Percentiles rank a stretch among this genome's conserved stretches.
These are phyloP conservation scores for Zingel zingel DNA, from an alignment of 2,113 vertebrate species.

Conservation along the genomic window DNA sequence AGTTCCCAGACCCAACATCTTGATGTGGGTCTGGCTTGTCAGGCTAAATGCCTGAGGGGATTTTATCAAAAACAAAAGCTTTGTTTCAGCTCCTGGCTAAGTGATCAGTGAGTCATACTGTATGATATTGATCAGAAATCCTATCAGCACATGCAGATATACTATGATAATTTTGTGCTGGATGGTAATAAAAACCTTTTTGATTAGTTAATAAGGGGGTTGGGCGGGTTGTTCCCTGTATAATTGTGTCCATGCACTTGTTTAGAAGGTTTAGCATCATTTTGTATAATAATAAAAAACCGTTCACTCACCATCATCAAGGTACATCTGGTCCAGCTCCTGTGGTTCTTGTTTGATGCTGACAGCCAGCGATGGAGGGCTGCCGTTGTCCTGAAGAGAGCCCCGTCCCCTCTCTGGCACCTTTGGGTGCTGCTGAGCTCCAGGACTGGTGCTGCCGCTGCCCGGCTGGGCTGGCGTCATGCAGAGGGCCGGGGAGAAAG, in stretches of 20 bases:
- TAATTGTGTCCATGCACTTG: slow-evolving; percentile 17
- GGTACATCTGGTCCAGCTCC: slow-evolving; percentile 98
- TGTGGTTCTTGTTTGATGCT: slow-evolving; percentile 96
- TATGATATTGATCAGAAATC: slow-evolving; percentile 11
- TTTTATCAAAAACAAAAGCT: background rate
- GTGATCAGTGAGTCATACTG: slow-evolving; percentile 31
- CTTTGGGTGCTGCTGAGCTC: slow-evolving; percentile 63
- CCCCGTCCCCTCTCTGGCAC: slow-evolving; percentile 79
- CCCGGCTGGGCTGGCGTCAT: slow-evolving; percentile 48
- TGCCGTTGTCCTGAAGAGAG: slow-evolving; percentile 87
- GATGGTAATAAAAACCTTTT: slow-evolving; percentile 32
- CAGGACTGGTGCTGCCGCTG: slow-evolving; percentile 65
- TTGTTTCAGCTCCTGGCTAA: slow-evolving; percentile 12
- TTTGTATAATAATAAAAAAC: background rate
- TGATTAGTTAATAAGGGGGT: slow-evolving; percentile 19
- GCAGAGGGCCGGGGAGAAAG: slow-evolving; percentile 61
- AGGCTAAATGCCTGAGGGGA: background rate
- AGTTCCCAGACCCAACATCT: no score
- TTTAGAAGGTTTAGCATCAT: background rate
- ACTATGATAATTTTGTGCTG: slow-evolving; percentile 12
- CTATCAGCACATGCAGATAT: slow-evolving; percentile 30
- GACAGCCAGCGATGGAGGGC: slow-evolving; percentile 88
- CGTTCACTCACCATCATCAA: slow-evolving; percentile 94
- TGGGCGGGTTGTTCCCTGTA: background rate
- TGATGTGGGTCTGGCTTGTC: no score